phyloP scores from a whole-genome alignment of 2,888 invertebrate species.

The Rugalucina vietnamica region DNA sequence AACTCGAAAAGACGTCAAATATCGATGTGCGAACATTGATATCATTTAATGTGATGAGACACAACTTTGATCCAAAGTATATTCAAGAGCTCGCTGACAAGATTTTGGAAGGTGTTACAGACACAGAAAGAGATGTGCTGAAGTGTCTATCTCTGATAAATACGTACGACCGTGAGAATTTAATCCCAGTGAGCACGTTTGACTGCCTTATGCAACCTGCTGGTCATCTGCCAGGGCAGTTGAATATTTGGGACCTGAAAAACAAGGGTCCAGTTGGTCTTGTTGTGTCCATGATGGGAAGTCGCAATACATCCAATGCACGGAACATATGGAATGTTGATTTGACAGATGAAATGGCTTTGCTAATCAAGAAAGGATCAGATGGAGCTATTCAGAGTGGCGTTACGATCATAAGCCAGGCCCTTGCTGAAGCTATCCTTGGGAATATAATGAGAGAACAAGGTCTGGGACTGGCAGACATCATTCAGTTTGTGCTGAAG shows the following conservation, averaged over 20 bases:
- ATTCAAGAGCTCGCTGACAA: constrained; percentile 15
- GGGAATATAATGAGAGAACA: constrained; percentile 5
- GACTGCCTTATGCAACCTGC: background rate
- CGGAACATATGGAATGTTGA: constrained; percentile 21
- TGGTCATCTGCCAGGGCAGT: background rate
- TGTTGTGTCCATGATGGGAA: constrained; percentile 11
- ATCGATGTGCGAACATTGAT: constrained; percentile 41
- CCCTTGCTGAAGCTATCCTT: constrained; percentile 33
- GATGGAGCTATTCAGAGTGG: constrained; percentile 6
- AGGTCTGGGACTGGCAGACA: background rate
- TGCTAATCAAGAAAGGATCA: constrained; percentile 12
- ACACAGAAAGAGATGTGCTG: constrained; percentile 27
- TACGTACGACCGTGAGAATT: constrained; percentile 40
- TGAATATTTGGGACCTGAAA: background rate
- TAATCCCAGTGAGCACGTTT: constrained; percentile 35
- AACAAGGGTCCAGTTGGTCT: constrained; percentile 22
- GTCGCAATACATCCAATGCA: background rate
- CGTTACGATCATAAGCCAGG: constrained; percentile 35
- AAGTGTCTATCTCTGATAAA: constrained; percentile 39
- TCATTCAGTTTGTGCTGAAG: constrained; percentile 30
- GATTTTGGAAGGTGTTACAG: constrained; percentile 26
- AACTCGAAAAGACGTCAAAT: constrained; percentile 26
- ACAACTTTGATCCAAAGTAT: constrained; percentile 34
- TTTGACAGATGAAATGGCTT: constrained; percentile 27
- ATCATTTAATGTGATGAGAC: constrained; percentile 50